Evolutionary conservation across 2,113 vertebrate species (phyloP).

Genomic region (Centropus bengalensis): DNA sequence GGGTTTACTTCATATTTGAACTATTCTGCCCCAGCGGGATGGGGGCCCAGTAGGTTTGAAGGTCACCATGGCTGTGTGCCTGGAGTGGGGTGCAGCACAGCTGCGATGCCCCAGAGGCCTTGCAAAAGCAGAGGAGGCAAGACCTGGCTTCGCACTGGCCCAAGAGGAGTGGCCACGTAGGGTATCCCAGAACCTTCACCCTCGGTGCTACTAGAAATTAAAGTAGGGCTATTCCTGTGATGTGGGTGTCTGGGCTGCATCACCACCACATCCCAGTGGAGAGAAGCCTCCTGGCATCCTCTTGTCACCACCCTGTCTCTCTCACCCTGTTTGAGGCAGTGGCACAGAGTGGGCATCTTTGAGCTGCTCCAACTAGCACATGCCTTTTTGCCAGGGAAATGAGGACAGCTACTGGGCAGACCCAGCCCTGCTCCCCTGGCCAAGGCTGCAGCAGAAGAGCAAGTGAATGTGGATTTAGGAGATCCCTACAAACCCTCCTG

Average conservation of each 20-base stretch:
- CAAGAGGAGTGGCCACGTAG: fast-evolving
- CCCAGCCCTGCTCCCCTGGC: fast-evolving
- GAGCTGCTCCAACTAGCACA: background rate
- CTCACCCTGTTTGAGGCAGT: fast-evolving
- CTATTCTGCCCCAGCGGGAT: background rate
- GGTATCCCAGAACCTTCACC: background rate
- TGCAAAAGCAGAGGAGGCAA: background rate
- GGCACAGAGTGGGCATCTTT: background rate
- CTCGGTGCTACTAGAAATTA: fast-evolving
- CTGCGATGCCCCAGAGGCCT: background rate
- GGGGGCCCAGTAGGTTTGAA: background rate
- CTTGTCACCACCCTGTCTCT: fast-evolving
- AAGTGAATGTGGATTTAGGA: background rate
- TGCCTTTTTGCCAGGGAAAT: background rate
- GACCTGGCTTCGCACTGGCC: fast-evolving
- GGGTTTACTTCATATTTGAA: background rate
- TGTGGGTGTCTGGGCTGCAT: fast-evolving
- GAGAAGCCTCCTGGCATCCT: background rate
- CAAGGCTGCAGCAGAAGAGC: fast-evolving
- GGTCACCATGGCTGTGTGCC: background rate
- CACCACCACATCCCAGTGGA: fast-evolving
- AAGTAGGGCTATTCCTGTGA: background rate
- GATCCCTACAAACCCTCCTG: background rate
- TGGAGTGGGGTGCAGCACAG: background rate
- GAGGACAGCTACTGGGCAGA: fast-evolving